A percentile compares a stretch with the other conserved stretches of the same genome.
These are phyloP conservation scores for Clarias macrocephalus DNA, from an alignment of 2,113 vertebrate genomes.

Conservation along the genomic window DNA sequence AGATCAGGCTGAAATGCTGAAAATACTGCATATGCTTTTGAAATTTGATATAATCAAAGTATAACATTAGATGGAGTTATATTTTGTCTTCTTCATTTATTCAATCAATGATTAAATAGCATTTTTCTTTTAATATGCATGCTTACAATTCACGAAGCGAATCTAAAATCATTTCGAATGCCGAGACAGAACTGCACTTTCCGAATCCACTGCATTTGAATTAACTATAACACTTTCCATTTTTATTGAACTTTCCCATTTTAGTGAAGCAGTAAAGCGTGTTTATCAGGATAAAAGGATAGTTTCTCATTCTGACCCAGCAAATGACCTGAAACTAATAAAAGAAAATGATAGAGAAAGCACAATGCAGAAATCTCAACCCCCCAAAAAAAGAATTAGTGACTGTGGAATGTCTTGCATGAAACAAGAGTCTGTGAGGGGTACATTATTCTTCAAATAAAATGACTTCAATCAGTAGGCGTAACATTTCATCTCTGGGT, in stretches of 20 bases:
- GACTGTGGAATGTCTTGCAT: slow-evolving; percentile 16
- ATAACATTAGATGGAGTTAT: not conserved
- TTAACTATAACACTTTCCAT: slow-evolving; percentile 50
- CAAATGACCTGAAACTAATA: slow-evolving; percentile 17
- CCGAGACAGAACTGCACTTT: slow-evolving; percentile 39
- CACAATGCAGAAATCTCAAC: not conserved
- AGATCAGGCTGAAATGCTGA: not conserved
- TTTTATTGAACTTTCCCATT: slow-evolving; percentile 53
- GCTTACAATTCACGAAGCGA: not conserved
- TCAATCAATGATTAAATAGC: slow-evolving; percentile 26
- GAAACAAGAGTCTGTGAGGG: slow-evolving; percentile 36
- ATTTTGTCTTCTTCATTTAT: not conserved
- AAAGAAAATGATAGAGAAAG: slow-evolving; percentile 16
- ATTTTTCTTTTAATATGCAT: not conserved
- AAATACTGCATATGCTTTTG: not conserved
- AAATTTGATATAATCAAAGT: not conserved
- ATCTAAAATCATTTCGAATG: slow-evolving; percentile 33
- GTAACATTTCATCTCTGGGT: slow-evolving; percentile 57
- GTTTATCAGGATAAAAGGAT: slow-evolving; percentile 19
- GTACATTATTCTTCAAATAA: slow-evolving; percentile 35
- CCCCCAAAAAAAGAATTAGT: not conserved
- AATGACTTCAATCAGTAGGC: slow-evolving; percentile 62
- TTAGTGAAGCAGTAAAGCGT: slow-evolving; percentile 7
- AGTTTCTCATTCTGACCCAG: slow-evolving; percentile 34
- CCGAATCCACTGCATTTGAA: slow-evolving; percentile 48